Percentiles rank a stretch among this genome's conserved stretches.
Evolutionary conservation across 1,140 invertebrate species (phyloP).

Genomic region (Drosophila seguyi): DNA sequence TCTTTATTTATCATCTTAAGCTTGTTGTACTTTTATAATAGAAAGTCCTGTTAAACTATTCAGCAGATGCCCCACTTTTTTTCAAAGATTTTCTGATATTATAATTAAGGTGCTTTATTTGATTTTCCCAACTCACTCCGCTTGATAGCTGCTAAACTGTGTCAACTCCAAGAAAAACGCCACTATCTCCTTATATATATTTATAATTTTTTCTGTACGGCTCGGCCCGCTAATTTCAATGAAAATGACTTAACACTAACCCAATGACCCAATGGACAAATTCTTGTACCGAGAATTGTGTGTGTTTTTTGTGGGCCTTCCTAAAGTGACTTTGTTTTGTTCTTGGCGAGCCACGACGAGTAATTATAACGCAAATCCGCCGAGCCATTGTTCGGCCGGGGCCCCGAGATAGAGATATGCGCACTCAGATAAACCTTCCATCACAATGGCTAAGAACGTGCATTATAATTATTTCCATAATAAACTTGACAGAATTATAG

Average conservation of each 20-base stretch:
- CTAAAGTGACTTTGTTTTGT: conserved; percentile 58
- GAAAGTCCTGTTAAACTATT: background rate
- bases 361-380: conserved; percentile 83
- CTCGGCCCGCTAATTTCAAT: conserved; percentile 65
- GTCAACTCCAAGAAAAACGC: conserved; percentile 31
- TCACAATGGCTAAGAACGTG: conserved; percentile 71
- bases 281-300: conserved; percentile 71
- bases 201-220: background rate
- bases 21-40: background rate
- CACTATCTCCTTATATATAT: conserved; percentile 18
- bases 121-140: conserved; percentile 20
- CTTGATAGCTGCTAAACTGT: conserved; percentile 32
- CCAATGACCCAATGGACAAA: conserved; percentile 82
- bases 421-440: conserved; percentile 74
- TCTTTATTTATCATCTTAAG: too few relatives aligned
- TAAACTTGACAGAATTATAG: conserved; percentile 83
- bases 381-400: conserved; percentile 62
- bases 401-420: conserved; percentile 73
- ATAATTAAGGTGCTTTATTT: conserved; percentile 8
- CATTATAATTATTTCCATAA: conserved; percentile 84
- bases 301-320: conserved; percentile 39
- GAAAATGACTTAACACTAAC: conserved; percentile 83
- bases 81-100: background rate
- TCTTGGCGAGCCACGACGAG: conserved; percentile 57
- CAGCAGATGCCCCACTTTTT: background rate